Conservation (phyloP, 1,140 invertebrate species). For the Drosophila pruinosa region DNA sequence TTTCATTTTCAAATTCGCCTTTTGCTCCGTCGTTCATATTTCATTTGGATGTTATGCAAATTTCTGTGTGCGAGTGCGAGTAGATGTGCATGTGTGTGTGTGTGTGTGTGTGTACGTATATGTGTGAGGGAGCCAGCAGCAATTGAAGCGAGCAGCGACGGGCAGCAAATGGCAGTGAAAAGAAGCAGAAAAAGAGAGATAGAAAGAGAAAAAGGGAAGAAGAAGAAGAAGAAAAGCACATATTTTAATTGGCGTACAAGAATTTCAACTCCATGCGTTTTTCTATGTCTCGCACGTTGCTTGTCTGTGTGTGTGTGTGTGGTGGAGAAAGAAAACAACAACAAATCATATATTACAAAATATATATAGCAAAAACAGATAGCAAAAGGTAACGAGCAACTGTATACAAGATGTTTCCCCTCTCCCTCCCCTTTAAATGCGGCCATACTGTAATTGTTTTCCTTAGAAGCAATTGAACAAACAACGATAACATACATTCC, state of each 20-base stretch:
- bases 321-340: conserved; percentile 14
- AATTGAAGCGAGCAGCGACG: conserved; percentile 36
- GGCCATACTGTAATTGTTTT: neutral
- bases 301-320: conserved; percentile 17
- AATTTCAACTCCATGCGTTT: conserved; percentile 67
- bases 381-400: conserved; percentile 51
- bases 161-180: conserved; percentile 26
- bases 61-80: conserved; percentile 34
- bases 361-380: conserved; percentile 57
- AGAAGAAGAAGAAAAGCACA: conserved; percentile 56
- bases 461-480: neutral
- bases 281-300: neutral
- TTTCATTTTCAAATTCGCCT: conserved; percentile 25
- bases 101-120: conserved; percentile 4
- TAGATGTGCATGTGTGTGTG: conserved; percentile 15
- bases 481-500: neutral
- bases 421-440: neutral
- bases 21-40: conserved; percentile 42
- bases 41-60: conserved; percentile 62
- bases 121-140: conserved; percentile 22
- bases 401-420: neutral
- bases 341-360: conserved; percentile 36
- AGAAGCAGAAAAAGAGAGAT: conserved; percentile 19
- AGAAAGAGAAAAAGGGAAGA: conserved; percentile 32
- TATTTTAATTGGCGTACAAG: conserved; percentile 71